Base-by-base conservation (phyloP, 2,797 vertebrate genomes). In the Lacerta agilis region DNA sequence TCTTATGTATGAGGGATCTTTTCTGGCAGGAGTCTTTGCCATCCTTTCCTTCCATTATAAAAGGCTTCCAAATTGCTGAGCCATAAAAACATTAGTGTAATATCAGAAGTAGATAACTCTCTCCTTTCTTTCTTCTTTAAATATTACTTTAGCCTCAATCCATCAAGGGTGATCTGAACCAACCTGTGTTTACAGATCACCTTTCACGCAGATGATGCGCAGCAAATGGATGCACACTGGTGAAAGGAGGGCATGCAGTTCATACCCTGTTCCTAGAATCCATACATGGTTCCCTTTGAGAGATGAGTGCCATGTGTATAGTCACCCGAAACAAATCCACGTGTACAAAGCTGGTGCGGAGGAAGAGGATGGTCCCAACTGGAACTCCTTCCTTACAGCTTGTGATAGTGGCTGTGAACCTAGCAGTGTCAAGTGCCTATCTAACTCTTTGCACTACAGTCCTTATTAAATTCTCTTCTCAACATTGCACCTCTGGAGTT, bases 21-120 rank as follows among this genome's bases (percentile, higher is more conserved):
- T 94, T 91, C 83, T 90, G 0, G 23, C 88, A 90, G 92, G 91
- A 91, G 84, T 76, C 66, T 88, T 79, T 88, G 89, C 67, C n/a
- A 61, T 83, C 61, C 89, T 94, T 91, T 91, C 71, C 89, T 86
- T n/a, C 33, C 15, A 20, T 87, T 93, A 61, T 15, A 75, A 87
- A 90, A 88, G 11, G 4, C 61, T 91, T 91, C 55, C 87, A 85
- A 86, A 71, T 84, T 90, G 58, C 66, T 89, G 33, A 82, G 64
- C 75, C 82, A 89, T 78, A 85, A 33, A 80, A 87, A 38, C 58
- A 58, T 8, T 79, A 91, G 66, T 23, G 82, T 86, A 76, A 82
- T 55, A 82, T 90, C 77, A 76, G 3, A 89, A 81, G 79, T 2
- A 91, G 45, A 1, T 0, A 5, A 23, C 66, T 66, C 11, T 7